A percentile compares a stretch with the other conserved stretches of the same genome.
Conservation (phyloP, 2,797 vertebrate genomes). For the Enteromius radiatus region DNA sequence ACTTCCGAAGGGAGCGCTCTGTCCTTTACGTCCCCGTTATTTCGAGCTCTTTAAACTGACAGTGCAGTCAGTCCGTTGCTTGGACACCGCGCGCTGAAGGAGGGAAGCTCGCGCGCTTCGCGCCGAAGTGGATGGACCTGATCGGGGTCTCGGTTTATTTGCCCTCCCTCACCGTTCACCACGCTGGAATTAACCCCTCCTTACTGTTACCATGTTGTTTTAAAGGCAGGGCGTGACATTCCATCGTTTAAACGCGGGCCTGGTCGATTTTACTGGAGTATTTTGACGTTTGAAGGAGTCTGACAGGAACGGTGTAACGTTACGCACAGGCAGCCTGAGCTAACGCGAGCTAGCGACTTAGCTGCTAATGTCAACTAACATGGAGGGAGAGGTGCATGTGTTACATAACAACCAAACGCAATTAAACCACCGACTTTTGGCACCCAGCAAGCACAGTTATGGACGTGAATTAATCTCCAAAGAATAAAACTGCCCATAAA, state of each 20-base stretch:
- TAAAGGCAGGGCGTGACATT: neutral
- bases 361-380: slow-evolving; percentile 63
- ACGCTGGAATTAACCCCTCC: neutral
- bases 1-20: slow-evolving; percentile 13
- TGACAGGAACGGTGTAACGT: slow-evolving; percentile 31
- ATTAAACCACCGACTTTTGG: slow-evolving; percentile 73
- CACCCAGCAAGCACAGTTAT: slow-evolving; percentile 51
- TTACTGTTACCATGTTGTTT: neutral
- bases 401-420: slow-evolving; percentile 64
- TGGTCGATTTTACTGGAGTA: slow-evolving; percentile 11
- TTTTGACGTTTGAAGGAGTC: slow-evolving; percentile 38
- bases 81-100: slow-evolving; percentile 41
- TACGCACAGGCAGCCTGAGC: slow-evolving; percentile 25
- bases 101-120: slow-evolving; percentile 31
- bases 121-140: slow-evolving; percentile 31
- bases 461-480: slow-evolving; percentile 53
- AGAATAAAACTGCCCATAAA: slow-evolving; percentile 31
- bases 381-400: slow-evolving; percentile 72
- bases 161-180: neutral
- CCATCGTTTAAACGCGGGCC: neutral
- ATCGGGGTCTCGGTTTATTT: slow-evolving; percentile 24
- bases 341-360: slow-evolving; percentile 49
- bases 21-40: neutral
- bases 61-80: slow-evolving; percentile 39
- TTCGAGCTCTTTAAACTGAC: slow-evolving; percentile 7